A percentile compares a stretch with the other conserved stretches of the same genome.
These are phyloP conservation scores for Hippasteria phrygiana DNA, from an alignment of 53 echinoderm and acorn worm genomes.

Conservation along the genomic window DNA sequence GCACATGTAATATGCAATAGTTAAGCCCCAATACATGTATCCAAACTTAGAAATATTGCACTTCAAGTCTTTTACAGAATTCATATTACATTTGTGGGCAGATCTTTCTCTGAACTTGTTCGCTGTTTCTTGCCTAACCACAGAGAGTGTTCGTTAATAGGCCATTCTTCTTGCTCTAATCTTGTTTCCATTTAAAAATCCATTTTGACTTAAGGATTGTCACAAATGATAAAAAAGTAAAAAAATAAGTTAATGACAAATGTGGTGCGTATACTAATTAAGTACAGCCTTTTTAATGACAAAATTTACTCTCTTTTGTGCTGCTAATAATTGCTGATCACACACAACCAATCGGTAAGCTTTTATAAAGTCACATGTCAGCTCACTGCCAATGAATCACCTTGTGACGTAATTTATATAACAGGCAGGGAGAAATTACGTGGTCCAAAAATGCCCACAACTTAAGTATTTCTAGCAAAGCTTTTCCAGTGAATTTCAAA, in stretches of 20 bases:
- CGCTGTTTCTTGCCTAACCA: background rate
- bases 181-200: background rate
- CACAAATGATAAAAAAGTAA: background rate
- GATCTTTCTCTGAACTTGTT: background rate
- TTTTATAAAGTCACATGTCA: constrained; percentile 12
- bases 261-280: background rate
- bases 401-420: background rate
- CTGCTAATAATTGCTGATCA: background rate
- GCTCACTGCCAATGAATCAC: constrained; percentile 36
- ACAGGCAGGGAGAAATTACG: background rate
- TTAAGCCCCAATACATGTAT: background rate
- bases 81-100: background rate
- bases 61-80: background rate
- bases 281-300: background rate
- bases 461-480: too few relatives aligned
- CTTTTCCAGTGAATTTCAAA: too few relatives aligned
- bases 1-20: background rate
- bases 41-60: constrained; percentile 34
- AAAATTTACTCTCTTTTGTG: background rate
- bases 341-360: constrained; percentile 36
- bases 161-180: background rate
- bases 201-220: background rate
- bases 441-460: too few relatives aligned
- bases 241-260: constrained; percentile 38
- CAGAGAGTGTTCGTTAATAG: background rate